Base-by-base conservation (phyloP, 1,140 invertebrate genomes). In the Macrotrachela quadricornifera region DNA sequence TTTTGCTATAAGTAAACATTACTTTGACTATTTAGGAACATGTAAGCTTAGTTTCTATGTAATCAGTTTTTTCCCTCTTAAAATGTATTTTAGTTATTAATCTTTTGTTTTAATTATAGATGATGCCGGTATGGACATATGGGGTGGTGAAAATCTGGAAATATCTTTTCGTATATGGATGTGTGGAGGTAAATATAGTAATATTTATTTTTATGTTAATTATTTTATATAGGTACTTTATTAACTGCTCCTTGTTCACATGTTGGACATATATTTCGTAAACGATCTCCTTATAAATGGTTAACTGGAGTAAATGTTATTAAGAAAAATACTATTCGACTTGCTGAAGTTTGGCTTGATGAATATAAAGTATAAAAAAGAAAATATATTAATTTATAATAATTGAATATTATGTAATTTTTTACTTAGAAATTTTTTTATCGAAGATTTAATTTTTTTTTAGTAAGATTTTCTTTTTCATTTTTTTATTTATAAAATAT, bases 111-210 rank as follows among this genome's bases (percentile, higher is more conserved):
- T 8, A 4, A 4, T 30, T 8, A 30, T 30, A 30, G 21, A 95
- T 66, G 90, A 95, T 71, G 79, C 83, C 56, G 81, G 82, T 63
- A 76, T 96, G 62, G 87, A 79, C 57, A 76, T 79, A 14, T 79
- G 77, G 77, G 90, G 90, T 39, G 90, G 88, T 9, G 90, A 95
- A 72, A 95, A 95, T 72, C 74, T 95, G 42, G 90, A 96, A 72
- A 86, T 95, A 75, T 88, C 84, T 14, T 95, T 96, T 64, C 70
- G 87, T 64, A 79, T 91, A 0, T 99, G 94, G 94, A 88, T 92
- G 72, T 99, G 91, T 65, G 92, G 92, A 0, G 92, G 91, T 0
- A 76, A 76, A 46, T 77, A 97, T 8, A 30, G 2, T 30, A 2
- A 2, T 30, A 30, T 30, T 30, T 30, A 2, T 30, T 30, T 8